phyloP scores from a whole-genome alignment of 2,888 invertebrate species.

The Dryococelus australis region DNA sequence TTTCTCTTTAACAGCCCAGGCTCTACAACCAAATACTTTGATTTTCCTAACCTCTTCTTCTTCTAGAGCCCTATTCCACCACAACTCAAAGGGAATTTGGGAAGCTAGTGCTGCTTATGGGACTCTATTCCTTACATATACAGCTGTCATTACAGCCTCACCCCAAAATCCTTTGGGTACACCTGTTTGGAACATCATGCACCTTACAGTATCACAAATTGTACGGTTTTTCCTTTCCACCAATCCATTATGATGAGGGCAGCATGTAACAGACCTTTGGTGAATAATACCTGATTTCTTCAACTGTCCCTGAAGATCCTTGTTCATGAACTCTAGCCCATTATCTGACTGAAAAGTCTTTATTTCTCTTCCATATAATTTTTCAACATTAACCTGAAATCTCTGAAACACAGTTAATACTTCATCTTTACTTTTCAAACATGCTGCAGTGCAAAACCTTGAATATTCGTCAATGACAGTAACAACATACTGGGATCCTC shows the following conservation, averaged over 20 bases:
- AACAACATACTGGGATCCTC: no score
- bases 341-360: no score
- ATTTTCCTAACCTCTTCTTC: conserved; percentile 13
- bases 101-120: conserved; percentile 18
- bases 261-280: conserved; percentile 16
- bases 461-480: no score
- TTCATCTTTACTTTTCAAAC: no score
- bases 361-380: no score
- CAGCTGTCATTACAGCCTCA: conserved; percentile 30
- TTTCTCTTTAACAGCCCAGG: neutral
- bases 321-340: neutral
- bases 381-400: no score
- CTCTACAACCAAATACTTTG: conserved; percentile 33
- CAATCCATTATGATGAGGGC: conserved; percentile 16
- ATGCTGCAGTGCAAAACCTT: no score
- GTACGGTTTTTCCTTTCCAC: conserved; percentile 32
- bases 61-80: conserved; percentile 5
- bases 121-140: conserved; percentile 19
- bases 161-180: conserved; percentile 30
- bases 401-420: no score
- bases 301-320: neutral
- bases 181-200: no score
- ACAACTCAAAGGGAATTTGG: conserved; percentile 31
- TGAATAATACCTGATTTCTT: neutral
- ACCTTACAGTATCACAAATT: no score